Conservation (phyloP, 2,888 invertebrate genomes). For the Lydus trimaculatus region DNA sequence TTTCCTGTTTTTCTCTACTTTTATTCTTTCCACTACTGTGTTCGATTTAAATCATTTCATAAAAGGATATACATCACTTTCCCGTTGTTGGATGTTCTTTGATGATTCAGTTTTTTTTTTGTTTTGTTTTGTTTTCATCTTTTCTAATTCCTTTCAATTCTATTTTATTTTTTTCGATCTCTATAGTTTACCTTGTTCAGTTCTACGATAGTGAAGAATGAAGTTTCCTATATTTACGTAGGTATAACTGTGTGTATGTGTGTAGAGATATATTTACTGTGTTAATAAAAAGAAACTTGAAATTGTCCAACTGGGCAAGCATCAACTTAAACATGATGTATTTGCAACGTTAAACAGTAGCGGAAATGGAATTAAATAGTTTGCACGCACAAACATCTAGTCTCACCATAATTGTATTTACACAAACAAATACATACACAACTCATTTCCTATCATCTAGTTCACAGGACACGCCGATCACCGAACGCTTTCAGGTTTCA, state of each 20-base stretch:
- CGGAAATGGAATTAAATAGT: conserved; percentile 33
- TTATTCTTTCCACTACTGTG: neutral
- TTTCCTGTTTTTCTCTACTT: neutral
- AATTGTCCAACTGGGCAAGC: conserved; percentile 15
- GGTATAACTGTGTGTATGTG: neutral
- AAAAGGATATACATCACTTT: conserved; percentile 2
- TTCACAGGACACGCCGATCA: conserved; percentile 35
- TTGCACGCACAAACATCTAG: conserved; percentile 38
- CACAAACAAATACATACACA: conserved; percentile 11
- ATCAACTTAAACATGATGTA: conserved; percentile 26
- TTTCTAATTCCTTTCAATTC: neutral
- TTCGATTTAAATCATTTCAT: conserved; percentile 7
- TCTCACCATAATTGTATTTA: conserved; percentile 32
- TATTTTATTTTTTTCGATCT: neutral
- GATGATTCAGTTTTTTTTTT: neutral
- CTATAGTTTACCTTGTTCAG: neutral
- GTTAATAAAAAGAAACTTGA: conserved; percentile 17
- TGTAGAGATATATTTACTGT: neutral
- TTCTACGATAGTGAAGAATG: neutral
- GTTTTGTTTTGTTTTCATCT: neutral
- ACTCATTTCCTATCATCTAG: conserved; percentile 36
- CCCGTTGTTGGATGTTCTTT: neutral
- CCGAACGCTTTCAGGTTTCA: conserved; percentile 37
- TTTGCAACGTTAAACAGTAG: conserved; percentile 26
- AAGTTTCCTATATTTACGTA: neutral